Evolutionary conservation across 2,113 vertebrate genomes (phyloP), one percentile per base, ranked within the genome.

Genomic region (Austrofundulus limnaeus): DNA sequence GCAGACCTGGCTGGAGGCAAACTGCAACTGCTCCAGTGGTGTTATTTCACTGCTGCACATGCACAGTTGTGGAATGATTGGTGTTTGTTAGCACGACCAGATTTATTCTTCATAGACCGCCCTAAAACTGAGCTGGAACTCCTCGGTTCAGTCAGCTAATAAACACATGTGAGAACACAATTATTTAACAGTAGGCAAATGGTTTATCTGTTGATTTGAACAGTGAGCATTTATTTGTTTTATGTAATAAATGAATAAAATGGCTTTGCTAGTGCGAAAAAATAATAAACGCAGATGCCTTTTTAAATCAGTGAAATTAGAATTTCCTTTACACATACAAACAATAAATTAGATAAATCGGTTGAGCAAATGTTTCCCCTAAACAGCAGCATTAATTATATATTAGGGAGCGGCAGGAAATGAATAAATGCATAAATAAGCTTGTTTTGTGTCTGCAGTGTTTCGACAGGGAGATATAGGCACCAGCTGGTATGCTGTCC

Each of bases 401-500:
- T 9, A 54, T 38, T 53, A 21, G 10, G 52, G 12, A 12, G n/a
- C 11, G 6, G 34, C 31, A 34, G 31, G 9, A 9, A 10, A 9
- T 34, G 2, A 34, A 34, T 8, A 34, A 34, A 34, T 10, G 8
- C 31, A 8, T 34, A 34, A 34, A 10, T 25, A 28, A 28, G 19
- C 16, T 21, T 0, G 7, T 54, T 59, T 62, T 1, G 39, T 66
- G 61, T 63, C 24, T 86, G 3, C 86, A 99, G 97, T 99, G 57
- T 99, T 97, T 88, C 95, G 97, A 52, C 97, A 99, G 82, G 97
- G 97, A 47, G 97, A 99, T 75, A 96, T 99, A 67, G 97, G 96
- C 66, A 98, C 95, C 24, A 98, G 95, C 64, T 99, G 97, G 97
- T 98, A 99, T 39, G 96, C 97, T 24, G 96, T 99, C 45, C 91